Evolutionary conservation across 2,113 vertebrate genomes (phyloP).

Genomic region (Oncorhynchus mykiss): DNA sequence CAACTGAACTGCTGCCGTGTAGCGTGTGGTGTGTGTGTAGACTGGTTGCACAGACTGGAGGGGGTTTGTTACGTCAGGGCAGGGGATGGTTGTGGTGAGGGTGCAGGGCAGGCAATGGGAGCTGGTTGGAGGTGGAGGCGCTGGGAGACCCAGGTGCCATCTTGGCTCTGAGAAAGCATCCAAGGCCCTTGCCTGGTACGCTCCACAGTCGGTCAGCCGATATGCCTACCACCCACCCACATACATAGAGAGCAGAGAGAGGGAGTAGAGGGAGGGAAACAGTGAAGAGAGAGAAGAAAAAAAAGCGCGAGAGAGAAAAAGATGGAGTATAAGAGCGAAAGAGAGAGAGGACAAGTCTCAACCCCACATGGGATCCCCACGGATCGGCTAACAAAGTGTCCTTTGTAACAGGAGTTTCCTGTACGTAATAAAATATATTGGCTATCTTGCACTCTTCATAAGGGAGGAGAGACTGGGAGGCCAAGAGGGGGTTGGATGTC

Average conservation of each 20-base stretch:
- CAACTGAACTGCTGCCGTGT: neutral
- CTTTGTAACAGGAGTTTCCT: constrained; percentile 77
- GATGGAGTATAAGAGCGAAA: constrained; percentile 21
- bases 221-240: constrained; percentile 59
- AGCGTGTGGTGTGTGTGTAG: neutral
- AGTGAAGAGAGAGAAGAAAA: constrained; percentile 3
- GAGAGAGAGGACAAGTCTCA: constrained; percentile 28
- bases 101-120: neutral
- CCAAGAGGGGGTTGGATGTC: constrained; percentile 21
- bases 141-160: constrained; percentile 43
- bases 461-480: constrained; percentile 47
- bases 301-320: neutral
- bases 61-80: constrained; percentile 12
- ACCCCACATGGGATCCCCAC: constrained; percentile 49
- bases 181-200: constrained; percentile 49
- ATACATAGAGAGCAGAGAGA: constrained; percentile 1
- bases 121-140: constrained; percentile 5
- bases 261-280: neutral
- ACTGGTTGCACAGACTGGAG: neutral
- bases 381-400: constrained; percentile 64
- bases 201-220: constrained; percentile 50
- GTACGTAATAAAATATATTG: constrained; percentile 70
- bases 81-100: neutral
- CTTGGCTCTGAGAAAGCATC: constrained; percentile 43
- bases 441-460: constrained; percentile 32